Percentiles rank a stretch among this genome's conserved stretches.
Evolutionary conservation across 2,888 invertebrate species (phyloP).

Genomic region (Amphipyra berbera): DNA sequence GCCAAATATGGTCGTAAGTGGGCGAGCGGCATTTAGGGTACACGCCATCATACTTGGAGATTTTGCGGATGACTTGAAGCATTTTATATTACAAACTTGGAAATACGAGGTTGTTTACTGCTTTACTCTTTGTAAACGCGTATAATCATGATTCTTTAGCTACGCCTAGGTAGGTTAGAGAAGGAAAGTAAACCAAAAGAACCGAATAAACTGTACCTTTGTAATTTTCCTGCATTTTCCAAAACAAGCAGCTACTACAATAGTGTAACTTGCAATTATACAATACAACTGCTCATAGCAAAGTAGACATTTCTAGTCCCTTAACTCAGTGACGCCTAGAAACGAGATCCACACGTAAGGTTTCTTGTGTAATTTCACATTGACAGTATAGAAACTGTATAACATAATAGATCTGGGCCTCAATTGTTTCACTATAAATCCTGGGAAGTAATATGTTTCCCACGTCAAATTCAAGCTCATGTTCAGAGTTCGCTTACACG

Average conservation of each 20-base stretch:
- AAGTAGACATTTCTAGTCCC: neutral
- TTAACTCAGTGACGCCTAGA: no score
- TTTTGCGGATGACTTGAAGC: conserved; percentile 74
- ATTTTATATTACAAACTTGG: conserved; percentile 77
- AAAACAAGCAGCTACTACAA: conserved; percentile 16
- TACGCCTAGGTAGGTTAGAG: conserved; percentile 5
- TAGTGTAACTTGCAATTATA: neutral
- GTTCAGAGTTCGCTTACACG: conserved; percentile 36
- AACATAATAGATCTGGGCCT: conserved; percentile 34
- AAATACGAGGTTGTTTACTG: conserved; percentile 66
- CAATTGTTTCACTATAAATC: conserved; percentile 46
- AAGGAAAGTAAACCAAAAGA: neutral
- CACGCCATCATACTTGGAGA: conserved; percentile 69
- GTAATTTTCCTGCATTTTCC: conserved; percentile 3
- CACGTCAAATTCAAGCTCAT: conserved; percentile 54
- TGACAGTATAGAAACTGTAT: conserved; percentile 47
- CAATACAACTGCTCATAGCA: conserved; percentile 17
- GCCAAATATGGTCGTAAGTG: conserved; percentile 77
- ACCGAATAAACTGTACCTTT: conserved; percentile 1
- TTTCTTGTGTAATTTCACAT: conserved; percentile 44
- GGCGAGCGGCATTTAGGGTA: conserved; percentile 83
- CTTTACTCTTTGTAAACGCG: conserved; percentile 31
- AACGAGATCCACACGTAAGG: no score
- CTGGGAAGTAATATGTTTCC: conserved; percentile 51
- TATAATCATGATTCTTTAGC: conserved; percentile 28